Evolutionary conservation across 1,140 invertebrate genomes (phyloP).

Genomic region (Zelostemma sp.): DNA sequence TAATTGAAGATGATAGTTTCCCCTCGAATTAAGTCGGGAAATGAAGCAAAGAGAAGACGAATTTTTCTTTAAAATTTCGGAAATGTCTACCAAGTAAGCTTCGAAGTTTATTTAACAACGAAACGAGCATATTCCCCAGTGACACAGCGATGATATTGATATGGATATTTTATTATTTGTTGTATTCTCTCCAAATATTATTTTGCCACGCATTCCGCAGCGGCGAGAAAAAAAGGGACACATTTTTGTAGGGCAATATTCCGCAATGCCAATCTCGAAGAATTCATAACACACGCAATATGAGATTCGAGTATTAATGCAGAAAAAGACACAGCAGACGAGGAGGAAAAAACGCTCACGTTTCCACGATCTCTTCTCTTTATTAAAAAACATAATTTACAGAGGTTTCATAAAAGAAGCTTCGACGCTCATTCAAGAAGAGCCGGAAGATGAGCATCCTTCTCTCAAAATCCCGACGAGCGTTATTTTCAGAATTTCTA

Average conservation of each 20-base stretch:
- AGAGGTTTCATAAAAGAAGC: slow-evolving; percentile 20
- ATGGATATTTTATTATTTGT: no score
- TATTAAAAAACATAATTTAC: slow-evolving; percentile 40
- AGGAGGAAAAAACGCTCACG: slow-evolving; percentile 9
- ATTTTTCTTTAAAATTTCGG: background rate
- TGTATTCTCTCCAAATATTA: no score
- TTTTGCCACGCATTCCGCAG: no score
- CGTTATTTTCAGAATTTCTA: background rate
- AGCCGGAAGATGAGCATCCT: slow-evolving; percentile 19
- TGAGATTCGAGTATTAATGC: slow-evolving; percentile 5
- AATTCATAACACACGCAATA: slow-evolving; percentile 3
- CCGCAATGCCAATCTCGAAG: background rate
- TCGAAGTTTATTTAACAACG: no score
- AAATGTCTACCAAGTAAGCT: background rate
- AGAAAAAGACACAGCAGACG: background rate
- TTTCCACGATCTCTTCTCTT: slow-evolving; percentile 26
- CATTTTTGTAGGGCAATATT: background rate
- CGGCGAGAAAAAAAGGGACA: background rate
- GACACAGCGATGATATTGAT: no score
- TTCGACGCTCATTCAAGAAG: slow-evolving; percentile 7
- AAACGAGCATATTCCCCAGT: no score
- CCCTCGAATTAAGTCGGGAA: background rate
- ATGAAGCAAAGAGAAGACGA: background rate
- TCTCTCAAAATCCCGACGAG: background rate
- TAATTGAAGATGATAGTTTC: slow-evolving; percentile 3